Percentiles rank a stretch among this genome's conserved stretches.
These are phyloP conservation scores for Trachemys scripta DNA, from an alignment of 2,113 vertebrate genomes.

Conservation along the genomic window DNA sequence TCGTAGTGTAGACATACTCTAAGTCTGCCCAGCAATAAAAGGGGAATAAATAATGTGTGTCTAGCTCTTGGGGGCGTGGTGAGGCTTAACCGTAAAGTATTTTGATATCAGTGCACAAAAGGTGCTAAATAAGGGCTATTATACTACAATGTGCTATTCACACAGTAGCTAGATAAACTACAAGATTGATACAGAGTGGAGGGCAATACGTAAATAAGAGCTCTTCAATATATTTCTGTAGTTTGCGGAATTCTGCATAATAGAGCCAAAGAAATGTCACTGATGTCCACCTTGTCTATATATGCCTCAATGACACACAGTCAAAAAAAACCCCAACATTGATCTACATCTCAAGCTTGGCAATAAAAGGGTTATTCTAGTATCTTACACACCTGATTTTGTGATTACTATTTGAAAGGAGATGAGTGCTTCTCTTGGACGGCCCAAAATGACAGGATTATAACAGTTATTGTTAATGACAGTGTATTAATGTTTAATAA, in stretches of 20 bases:
- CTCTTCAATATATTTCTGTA: not conserved
- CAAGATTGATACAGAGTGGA: not conserved
- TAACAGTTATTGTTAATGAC: conserved; percentile 81
- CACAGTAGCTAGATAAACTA: not conserved
- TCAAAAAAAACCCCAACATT: not conserved
- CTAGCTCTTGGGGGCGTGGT: not conserved
- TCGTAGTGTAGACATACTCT: no score
- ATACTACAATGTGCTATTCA: not conserved
- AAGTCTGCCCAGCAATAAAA: conserved; percentile 21
- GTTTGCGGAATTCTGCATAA: not conserved
- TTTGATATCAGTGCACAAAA: conserved; percentile 1
- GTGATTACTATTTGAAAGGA: conserved; percentile 76
- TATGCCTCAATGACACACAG: not conserved
- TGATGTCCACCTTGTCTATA: not conserved
- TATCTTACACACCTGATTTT: conserved; percentile 69
- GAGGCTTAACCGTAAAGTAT: not conserved
- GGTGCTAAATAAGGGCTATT: not conserved
- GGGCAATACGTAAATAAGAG: not conserved
- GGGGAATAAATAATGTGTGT: not conserved
- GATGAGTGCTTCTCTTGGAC: conserved; percentile 69
- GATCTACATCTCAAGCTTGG: not conserved
- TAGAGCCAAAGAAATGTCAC: not conserved
- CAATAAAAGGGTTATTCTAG: conserved; percentile 70
- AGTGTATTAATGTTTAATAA: conserved; percentile 83
- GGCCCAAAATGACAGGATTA: conserved; percentile 78